phyloP scores from a whole-genome alignment of 2,113 vertebrate species.

The Oenanthe melanoleuca region DNA sequence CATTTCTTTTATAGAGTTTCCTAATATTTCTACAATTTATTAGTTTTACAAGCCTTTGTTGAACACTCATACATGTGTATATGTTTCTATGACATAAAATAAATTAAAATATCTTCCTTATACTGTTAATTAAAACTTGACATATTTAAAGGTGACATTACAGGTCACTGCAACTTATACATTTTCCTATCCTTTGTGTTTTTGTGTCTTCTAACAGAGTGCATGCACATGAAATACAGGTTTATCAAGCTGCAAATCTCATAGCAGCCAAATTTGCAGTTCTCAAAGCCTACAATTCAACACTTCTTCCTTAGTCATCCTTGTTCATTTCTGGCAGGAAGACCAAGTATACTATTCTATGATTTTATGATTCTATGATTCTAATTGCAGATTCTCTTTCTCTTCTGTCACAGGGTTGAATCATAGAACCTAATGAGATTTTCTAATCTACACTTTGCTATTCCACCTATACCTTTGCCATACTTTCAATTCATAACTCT shows the following conservation, averaged over 20 bases:
- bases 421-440: neutral
- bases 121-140: neutral
- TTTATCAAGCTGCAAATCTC: neutral
- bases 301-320: neutral
- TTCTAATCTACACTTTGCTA: neutral
- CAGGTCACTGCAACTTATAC: neutral
- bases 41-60: neutral
- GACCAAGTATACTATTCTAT: neutral
- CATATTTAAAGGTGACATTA: neutral
- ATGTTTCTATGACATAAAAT: neutral
- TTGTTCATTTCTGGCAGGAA: neutral
- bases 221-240: neutral
- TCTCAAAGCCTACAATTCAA: neutral
- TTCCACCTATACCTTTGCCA: neutral
- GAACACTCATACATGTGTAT: no score
- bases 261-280: neutral
- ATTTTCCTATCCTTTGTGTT: neutral
- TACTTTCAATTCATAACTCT: neutral
- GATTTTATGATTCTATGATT: neutral
- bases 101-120: neutral
- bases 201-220: neutral
- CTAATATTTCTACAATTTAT: neutral
- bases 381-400: neutral
- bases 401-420: neutral
- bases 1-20: neutral